Evolutionary conservation across 92 coral and sea anemone species (phyloP).

Genomic region (Palythoa heliodiscus): DNA sequence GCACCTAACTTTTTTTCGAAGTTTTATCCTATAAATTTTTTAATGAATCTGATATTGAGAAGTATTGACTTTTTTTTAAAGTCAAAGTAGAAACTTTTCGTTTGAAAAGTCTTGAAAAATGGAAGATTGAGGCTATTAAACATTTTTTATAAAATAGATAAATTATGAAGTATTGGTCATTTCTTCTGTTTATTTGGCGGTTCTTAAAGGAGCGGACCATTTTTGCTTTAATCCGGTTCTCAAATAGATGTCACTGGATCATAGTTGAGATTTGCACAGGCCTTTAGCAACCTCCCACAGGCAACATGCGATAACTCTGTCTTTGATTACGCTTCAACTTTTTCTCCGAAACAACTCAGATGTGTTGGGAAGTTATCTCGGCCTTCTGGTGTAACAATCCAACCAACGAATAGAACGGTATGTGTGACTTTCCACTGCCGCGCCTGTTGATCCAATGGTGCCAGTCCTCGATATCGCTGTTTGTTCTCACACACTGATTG

Average conservation of each 20-base stretch:
- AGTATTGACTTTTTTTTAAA: background rate
- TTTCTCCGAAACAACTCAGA: slow-evolving; percentile 48
- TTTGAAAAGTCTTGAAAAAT: background rate
- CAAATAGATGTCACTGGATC: slow-evolving; percentile 8
- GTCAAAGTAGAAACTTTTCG: slow-evolving; percentile 5
- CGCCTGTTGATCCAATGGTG: slow-evolving; percentile 52
- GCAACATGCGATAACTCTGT: slow-evolving; percentile 23
- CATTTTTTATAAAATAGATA: background rate
- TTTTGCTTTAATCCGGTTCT: slow-evolving; percentile 1
- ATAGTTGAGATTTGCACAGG: slow-evolving; percentile 27
- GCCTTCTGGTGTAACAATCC: slow-evolving; percentile 45
- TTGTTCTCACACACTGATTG: slow-evolving; percentile 53
- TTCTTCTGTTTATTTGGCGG: slow-evolving; percentile 57
- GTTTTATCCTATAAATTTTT: background rate
- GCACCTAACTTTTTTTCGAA: background rate
- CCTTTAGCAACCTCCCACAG: slow-evolving; percentile 23
- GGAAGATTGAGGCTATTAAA: slow-evolving; percentile 3
- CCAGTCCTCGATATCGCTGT: slow-evolving; percentile 60
- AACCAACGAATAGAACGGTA: slow-evolving; percentile 55
- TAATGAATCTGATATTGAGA: background rate
- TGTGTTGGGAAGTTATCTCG: slow-evolving; percentile 39
- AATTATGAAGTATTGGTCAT: slow-evolving; percentile 14
- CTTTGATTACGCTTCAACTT: slow-evolving; percentile 42
- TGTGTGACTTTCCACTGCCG: slow-evolving; percentile 45
- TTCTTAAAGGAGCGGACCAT: slow-evolving; percentile 80